Conservation (phyloP, 2,797 vertebrate species). For the Epinephelus awoara region DNA sequence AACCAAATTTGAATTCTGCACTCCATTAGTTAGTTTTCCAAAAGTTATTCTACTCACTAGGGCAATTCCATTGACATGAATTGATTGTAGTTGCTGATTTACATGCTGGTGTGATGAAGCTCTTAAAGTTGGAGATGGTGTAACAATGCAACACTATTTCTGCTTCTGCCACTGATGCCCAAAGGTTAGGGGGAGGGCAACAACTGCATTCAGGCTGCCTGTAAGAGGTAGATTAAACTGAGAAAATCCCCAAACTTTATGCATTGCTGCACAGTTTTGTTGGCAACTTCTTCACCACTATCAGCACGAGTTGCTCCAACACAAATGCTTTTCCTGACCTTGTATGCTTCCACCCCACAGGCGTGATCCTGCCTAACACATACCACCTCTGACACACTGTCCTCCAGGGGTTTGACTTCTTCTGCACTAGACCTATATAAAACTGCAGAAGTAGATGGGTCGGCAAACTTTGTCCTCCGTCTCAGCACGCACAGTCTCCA, state of each 20-base stretch:
- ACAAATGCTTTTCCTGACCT: conserved; percentile 65
- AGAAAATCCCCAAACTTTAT: conserved; percentile 1
- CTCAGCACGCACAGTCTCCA: conserved; percentile 26
- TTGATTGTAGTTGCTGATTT: not conserved
- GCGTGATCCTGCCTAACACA: conserved; percentile 55
- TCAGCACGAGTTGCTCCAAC: conserved; percentile 31
- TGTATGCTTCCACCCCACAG: conserved; percentile 49
- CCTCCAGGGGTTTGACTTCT: conserved; percentile 68
- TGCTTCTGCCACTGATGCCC: not conserved
- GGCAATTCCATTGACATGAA: not conserved
- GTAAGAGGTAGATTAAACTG: not conserved
- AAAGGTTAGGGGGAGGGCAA: not conserved
- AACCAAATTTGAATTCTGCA: not conserved
- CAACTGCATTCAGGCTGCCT: not conserved
- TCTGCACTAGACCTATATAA: conserved; percentile 69
- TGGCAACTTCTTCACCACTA: conserved; percentile 26
- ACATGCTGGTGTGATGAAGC: no score
- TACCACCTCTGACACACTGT: conserved; percentile 59
- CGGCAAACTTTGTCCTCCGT: conserved; percentile 66
- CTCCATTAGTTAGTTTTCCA: not conserved
- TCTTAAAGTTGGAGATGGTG: not conserved
- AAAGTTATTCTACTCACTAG: not conserved
- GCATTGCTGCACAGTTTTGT: not conserved
- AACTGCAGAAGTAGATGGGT: conserved; percentile 71
- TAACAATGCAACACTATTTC: not conserved